phyloP scores from a whole-genome alignment of 2,113 vertebrate genomes.

The Myiozetetes cayanensis region DNA sequence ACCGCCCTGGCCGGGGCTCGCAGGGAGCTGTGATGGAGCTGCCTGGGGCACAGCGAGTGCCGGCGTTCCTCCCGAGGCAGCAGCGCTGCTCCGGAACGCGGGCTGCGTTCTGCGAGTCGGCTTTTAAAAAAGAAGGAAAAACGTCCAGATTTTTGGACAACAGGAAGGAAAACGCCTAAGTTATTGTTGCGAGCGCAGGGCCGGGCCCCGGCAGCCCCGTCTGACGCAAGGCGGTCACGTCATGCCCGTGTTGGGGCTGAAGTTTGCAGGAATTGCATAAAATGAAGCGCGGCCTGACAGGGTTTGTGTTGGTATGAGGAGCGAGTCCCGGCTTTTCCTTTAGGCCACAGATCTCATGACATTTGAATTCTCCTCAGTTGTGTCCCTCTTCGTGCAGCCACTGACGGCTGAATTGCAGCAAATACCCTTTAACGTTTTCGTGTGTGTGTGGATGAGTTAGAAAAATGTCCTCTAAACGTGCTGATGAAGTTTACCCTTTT shows the following conservation, averaged over 20 bases:
- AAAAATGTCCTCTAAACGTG: neutral
- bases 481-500: neutral
- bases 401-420: neutral
- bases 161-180: neutral
- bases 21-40: neutral
- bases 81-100: neutral
- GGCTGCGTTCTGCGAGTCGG: neutral
- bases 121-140: neutral
- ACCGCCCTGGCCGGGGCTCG: neutral
- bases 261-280: neutral
- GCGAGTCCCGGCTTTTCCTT: neutral
- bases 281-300: rapidly evolving
- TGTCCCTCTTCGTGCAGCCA: rapidly evolving
- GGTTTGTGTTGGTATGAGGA: neutral
- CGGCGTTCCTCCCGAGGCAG: neutral
- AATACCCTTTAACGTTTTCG: rapidly evolving
- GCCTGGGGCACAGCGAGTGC: neutral
- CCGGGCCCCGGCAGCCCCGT: neutral
- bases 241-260: neutral
- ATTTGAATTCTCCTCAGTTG: neutral
- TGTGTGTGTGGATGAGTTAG: rapidly evolving
- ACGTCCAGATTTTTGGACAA: neutral
- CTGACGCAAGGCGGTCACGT: rapidly evolving
- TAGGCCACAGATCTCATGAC: rapidly evolving
- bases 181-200: neutral